Evolutionary conservation across 2,888 invertebrate genomes (phyloP), one percentile per base, ranked within the genome.

Genomic region (Digitonthophagus gazella): DNA sequence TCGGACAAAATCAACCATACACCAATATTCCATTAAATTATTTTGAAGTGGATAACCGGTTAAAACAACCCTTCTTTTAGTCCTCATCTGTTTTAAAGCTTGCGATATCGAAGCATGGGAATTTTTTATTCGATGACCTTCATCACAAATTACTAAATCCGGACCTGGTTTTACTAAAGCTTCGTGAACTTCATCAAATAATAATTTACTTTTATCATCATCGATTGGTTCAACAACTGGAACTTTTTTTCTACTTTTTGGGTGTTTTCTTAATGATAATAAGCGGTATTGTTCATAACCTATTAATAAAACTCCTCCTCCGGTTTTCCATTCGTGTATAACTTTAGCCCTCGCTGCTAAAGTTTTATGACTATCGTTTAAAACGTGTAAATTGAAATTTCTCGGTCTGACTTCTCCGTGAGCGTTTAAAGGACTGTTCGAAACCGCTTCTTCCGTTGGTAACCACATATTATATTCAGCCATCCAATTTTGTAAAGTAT

Each of bases 31-130:
- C 68, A 96, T 84, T 15, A 99, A 85, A 82, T 99, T 99, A 82
- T 99, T 99, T 84, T 99, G 99, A 8, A 99, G 85, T 0, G 99
- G 99, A 84, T 98, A 98, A 2, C 99, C 99, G 1, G 99, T 99
- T 20, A 99, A 85, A 0, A 99, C 98, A 14, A 99, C 92, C 72
- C 98, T 87, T 14, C 98, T 89, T 79, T 96, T 95, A 0, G 98
- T 98, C 75, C 92, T 87, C 85, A 99, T 97, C 79, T 95, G 94
- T 80, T 98, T 98, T 56, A 99, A 85, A 0, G 98, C 96, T 80
- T 94, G 91, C 0, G 98, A 97, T 76, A 97, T 98, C 71, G 96
- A 96, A 0, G 99, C 97, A 78, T 97, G 96, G 0, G 97, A 94
- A 82, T 98, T 99, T 83, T 99, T 99, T 74, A 99, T 99, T 15